Base-by-base conservation (phyloP, 2,888 invertebrate species). In the Aplocera efformata region DNA sequence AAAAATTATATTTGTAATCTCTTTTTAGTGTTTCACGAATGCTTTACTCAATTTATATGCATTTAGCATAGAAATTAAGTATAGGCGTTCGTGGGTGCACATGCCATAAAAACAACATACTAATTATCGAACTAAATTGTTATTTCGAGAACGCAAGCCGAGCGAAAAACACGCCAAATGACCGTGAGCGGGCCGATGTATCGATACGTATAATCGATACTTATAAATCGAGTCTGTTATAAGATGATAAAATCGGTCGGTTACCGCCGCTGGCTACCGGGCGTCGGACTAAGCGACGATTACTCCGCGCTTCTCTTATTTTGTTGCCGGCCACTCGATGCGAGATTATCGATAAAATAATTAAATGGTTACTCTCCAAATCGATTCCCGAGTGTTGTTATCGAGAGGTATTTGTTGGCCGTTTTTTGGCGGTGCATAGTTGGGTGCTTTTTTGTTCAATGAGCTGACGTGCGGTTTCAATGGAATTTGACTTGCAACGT, bases 321-420 rank as follows among this genome's bases (percentile, higher is more conserved):
- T 74, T 72, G 67, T 73, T 65, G 55, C 72, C 68, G 71, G 71
- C 71, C 68, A 62, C 70, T 67, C 74, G 79, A 82, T 78, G 81
- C 80, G 67, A 88, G 86, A 88, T 88, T 86, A 88, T 84, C 88
- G 88, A 88, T 88, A 83, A 86, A 86, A 88, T 88, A 88, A 88
- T 88, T 88, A 88, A 88, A 88, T 86, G 88, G 86, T 88, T 85
- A 85, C 84, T 85, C 84, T 83, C 82, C 70, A 86, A 88, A 88
- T 86, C 88, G 88, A 86, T 86, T 86, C 86, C 67, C 74, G 82
- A 80, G 85, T 86, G 86, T 86, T 86, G 84, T 86, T 88, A 85
- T 88, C 86, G 78, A 76, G 70, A 67, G 72, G 79, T 82, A 73
- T 85, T 81, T 82, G 80, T 79, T 79, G 76, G 35, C 32, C 73